A percentile compares a stretch with the other conserved stretches of the same genome.
Conservation (phyloP, 1,140 invertebrate species). For the Adoxophyes honmai region DNA sequence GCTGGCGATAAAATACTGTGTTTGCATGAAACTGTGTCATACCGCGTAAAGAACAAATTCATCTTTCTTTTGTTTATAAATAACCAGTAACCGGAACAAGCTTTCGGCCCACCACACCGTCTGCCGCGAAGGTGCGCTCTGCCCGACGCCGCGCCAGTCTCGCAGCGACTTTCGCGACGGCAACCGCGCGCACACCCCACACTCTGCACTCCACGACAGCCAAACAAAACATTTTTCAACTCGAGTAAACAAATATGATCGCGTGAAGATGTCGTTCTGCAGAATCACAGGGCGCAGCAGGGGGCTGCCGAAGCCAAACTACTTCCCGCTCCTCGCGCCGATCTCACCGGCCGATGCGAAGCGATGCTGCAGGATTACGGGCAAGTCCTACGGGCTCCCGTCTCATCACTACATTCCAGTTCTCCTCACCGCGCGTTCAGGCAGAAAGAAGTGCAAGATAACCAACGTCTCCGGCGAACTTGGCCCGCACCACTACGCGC, state of each 20-base stretch:
- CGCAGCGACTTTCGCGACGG: slow-evolving; percentile 34
- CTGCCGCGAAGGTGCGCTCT: slow-evolving; percentile 57
- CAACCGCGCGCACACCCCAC: slow-evolving; percentile 37
- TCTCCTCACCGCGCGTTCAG: slow-evolving; percentile 78
- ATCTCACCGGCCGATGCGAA: slow-evolving; percentile 89
- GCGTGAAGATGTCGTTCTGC: slow-evolving; percentile 83
- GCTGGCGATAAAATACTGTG: slow-evolving; percentile 22
- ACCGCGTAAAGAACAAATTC: slow-evolving; percentile 56
- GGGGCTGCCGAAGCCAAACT: slow-evolving; percentile 88
- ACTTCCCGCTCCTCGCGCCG: slow-evolving; percentile 88
- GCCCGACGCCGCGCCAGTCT: slow-evolving; percentile 46
- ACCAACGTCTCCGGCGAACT: slow-evolving; percentile 80
- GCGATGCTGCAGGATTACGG: slow-evolving; percentile 88
- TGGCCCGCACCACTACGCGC: slow-evolving; percentile 78
- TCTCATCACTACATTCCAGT: slow-evolving; percentile 90
- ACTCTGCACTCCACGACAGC: slow-evolving; percentile 42
- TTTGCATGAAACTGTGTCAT: slow-evolving; percentile 63
- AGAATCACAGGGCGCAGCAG: slow-evolving; percentile 89
- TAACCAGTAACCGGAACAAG: slow-evolving; percentile 67
- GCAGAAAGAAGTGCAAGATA: slow-evolving; percentile 81
- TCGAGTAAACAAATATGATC: slow-evolving; percentile 64
- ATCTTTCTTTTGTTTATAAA: slow-evolving; percentile 69
- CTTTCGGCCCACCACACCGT: slow-evolving; percentile 58
- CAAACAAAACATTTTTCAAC: slow-evolving; percentile 28
- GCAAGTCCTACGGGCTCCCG: slow-evolving; percentile 86